These are phyloP conservation scores for Talpa occidentalis DNA, from an alignment of 2,113 vertebrate species.

Conservation along the genomic window DNA sequence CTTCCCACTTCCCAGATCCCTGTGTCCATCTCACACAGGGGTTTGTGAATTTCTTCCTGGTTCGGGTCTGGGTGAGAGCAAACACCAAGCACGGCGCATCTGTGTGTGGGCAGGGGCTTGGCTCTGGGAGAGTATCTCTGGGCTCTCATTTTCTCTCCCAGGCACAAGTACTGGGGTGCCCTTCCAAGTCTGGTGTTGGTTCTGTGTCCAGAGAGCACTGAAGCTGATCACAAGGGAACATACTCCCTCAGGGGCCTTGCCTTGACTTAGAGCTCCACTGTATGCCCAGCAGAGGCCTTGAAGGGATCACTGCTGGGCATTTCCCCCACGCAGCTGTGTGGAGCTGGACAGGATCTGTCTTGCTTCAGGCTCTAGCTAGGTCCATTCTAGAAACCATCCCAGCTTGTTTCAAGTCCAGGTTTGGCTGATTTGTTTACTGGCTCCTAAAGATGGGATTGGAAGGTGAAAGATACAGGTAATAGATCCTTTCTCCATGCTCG, in stretches of 20 bases:
- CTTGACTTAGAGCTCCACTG: background rate
- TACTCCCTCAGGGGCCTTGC: background rate
- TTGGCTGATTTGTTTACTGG: background rate
- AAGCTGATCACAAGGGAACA: background rate
- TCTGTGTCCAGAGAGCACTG: background rate
- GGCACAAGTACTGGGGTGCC: background rate
- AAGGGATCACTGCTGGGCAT: background rate
- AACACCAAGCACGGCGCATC: too few relatives aligned
- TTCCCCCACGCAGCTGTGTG: background rate
- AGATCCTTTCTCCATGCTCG: too few relatives aligned
- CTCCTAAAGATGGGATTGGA: background rate
- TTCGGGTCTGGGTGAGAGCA: background rate
- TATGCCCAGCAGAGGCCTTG: background rate
- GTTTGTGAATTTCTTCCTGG: background rate
- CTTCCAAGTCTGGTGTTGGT: background rate
- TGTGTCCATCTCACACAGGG: background rate
- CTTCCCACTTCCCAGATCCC: background rate
- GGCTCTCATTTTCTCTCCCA: background rate
- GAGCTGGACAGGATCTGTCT: background rate
- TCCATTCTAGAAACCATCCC: background rate
- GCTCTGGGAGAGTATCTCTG: background rate
- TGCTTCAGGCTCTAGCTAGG: background rate
- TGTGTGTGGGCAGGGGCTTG: background rate
- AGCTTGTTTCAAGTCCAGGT: background rate
- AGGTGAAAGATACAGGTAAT: background rate